phyloP scores from a whole-genome alignment of 2,797 vertebrate genomes.

The Sebastes hopkinsi region DNA sequence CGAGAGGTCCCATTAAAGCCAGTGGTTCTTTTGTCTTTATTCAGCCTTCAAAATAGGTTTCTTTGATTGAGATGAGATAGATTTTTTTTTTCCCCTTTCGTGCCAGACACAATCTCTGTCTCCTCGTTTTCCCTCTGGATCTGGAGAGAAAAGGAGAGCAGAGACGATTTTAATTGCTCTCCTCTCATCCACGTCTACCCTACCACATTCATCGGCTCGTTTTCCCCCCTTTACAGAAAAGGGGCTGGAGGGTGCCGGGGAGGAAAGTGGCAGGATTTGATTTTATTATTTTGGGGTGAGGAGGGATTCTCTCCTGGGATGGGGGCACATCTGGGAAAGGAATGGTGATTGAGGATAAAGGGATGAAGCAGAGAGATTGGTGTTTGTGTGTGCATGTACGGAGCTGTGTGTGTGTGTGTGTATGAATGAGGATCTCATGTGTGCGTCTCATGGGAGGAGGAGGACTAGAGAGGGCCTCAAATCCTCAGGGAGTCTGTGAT shows the following conservation, averaged over 20 bases:
- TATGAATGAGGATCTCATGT: not conserved
- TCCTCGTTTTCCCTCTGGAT: slow-evolving; percentile 66
- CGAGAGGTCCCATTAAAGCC: slow-evolving; percentile 25
- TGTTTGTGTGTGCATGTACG: slow-evolving; percentile 36
- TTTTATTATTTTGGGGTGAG: slow-evolving; percentile 59
- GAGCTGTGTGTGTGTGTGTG: slow-evolving; percentile 4
- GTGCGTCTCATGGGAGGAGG: slow-evolving; percentile 17
- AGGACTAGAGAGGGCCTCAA: slow-evolving; percentile 38
- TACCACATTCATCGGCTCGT: slow-evolving; percentile 67
- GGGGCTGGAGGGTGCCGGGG: slow-evolving; percentile 38
- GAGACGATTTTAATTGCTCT: slow-evolving; percentile 76
- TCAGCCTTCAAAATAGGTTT: slow-evolving; percentile 65
- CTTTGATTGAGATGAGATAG: slow-evolving; percentile 66
- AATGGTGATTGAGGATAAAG: slow-evolving; percentile 64
- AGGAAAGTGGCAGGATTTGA: slow-evolving; percentile 32
- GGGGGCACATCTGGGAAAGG: slow-evolving; percentile 56
- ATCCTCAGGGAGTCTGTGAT: slow-evolving; percentile 62
- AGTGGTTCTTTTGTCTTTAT: slow-evolving; percentile 58
- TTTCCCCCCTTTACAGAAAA: slow-evolving; percentile 33
- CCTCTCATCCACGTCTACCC: slow-evolving; percentile 73
- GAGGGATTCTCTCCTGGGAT: slow-evolving; percentile 58
- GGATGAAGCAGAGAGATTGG: slow-evolving; percentile 58
- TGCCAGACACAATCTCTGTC: slow-evolving; percentile 67
- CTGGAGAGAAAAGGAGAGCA: slow-evolving; percentile 61
- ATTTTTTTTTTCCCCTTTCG: slow-evolving; percentile 24